Evolutionary conservation across 2,888 invertebrate genomes (phyloP), one percentile per base, ranked within the genome.

Genomic region (Acholoe squamosa): DNA sequence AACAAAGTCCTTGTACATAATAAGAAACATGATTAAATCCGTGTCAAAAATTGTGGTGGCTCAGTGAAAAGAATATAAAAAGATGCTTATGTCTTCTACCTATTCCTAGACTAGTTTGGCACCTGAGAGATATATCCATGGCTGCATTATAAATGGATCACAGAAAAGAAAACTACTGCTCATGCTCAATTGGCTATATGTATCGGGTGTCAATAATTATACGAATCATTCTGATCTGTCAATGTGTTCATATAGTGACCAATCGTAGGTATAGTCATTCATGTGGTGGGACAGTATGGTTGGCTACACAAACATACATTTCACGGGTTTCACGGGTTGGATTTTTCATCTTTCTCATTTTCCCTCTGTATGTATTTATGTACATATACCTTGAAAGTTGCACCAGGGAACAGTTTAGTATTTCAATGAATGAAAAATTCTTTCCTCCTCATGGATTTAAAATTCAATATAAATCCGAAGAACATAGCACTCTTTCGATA

Each of bases 181-280:
- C 43, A 43, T 43, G 80, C 80, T 80, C 80, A 80, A 80, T 34
- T 80, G 80, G 80, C 80, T 80, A 80, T 34, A 34, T 80, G 25
- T 34, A 34, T 80, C 80, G 43, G 43, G 80, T 80, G 34, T 43
- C 33, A 0, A 34, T 80, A 34, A 33, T 33, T 80, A 80, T 80
- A 80, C 80, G n/a, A 80, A 80, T 80, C 80, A 80, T 80, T 80
- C 80, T n/a, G 34, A 80, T 80, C 43, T 80, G 34, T 43, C 19
- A 19, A 80, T 80, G 80, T 80, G 80, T 80, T 80, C 80, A 80
- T 34, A 43, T 80, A 34, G 25, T 80, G 31, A 25, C 28, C 25
- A 28, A 76, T 7, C 7, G 14, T 76, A 28, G 76, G 31, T 76
- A 3, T 31, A 76, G 28, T 31, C 25, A 76, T 76, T 19, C 61